These are phyloP conservation scores for Lates calcarifer DNA, from an alignment of 2,113 vertebrate species.

Conservation along the genomic window DNA sequence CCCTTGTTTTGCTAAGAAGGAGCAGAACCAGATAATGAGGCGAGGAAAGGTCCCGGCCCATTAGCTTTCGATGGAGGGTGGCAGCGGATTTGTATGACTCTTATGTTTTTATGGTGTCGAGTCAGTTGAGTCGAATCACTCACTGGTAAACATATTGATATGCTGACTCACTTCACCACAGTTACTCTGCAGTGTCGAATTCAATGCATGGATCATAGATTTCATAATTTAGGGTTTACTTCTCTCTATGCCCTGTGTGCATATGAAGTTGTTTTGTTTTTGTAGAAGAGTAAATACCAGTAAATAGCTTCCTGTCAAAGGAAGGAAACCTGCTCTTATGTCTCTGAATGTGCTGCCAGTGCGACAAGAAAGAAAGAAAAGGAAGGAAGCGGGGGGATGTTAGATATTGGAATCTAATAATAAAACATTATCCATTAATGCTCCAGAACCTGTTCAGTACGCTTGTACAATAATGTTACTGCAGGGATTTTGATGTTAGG, in stretches of 20 bases:
- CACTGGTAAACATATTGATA: conserved; percentile 35
- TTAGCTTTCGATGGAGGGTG: conserved; percentile 73
- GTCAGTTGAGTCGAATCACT: conserved; percentile 39
- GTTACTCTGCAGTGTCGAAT: not conserved
- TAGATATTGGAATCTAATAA: not conserved
- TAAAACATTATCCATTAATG: not conserved
- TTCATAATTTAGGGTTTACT: not conserved
- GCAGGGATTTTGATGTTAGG: no score
- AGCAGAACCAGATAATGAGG: conserved; percentile 76
- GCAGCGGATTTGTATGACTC: conserved; percentile 50
- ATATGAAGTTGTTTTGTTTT: no score
- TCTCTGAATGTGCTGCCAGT: conserved; percentile 16
- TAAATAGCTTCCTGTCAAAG: conserved; percentile 18
- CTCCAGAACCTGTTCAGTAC: not conserved
- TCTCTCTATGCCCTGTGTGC: not conserved
- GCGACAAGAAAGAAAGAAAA: not conserved
- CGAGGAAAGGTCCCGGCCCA: conserved; percentile 63
- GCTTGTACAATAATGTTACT: no score
- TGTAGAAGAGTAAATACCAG: conserved; percentile 1
- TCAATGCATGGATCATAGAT: no score
- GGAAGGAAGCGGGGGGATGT: not conserved
- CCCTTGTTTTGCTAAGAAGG: conserved; percentile 55
- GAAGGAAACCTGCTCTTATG: conserved; percentile 11
- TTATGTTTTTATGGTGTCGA: conserved; percentile 26
- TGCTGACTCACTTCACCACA: conserved; percentile 1